Evolutionary conservation across 2,113 vertebrate genomes (phyloP).

Genomic region (Oncorhynchus nerka): DNA sequence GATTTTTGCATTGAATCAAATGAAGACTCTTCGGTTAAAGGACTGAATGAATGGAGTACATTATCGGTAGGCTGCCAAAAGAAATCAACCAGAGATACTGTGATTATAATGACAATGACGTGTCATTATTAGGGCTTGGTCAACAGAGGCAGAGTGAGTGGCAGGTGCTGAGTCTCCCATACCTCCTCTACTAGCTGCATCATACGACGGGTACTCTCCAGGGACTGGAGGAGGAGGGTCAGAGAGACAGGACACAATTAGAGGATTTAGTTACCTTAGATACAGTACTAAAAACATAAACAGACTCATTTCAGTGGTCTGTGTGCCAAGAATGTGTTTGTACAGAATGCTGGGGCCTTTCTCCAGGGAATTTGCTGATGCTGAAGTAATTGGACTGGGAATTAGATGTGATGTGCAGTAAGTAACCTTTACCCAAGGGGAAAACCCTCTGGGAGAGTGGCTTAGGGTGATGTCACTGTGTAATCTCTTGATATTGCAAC

Average conservation of each 20-base stretch:
- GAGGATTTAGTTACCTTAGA: neutral
- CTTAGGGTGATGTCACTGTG: no score
- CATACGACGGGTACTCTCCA: constrained; percentile 62
- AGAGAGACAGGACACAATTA: neutral
- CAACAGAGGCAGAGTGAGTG: neutral
- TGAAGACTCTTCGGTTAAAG: neutral
- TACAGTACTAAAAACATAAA: neutral
- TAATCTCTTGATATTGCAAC: no score
- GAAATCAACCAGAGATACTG: neutral
- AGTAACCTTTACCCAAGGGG: neutral
- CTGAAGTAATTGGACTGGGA: neutral
- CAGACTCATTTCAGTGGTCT: neutral
- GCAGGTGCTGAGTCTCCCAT: neutral
- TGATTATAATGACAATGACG: neutral
- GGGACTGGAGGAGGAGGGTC: constrained; percentile 35
- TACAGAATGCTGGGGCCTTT: neutral
- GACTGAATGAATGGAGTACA: neutral
- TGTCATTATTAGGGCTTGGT: neutral
- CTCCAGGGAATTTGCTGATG: neutral
- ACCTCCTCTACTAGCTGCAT: constrained; percentile 63
- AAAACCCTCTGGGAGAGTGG: no score
- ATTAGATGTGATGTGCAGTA: neutral
- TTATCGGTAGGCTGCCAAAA: neutral
- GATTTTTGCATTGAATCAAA: neutral
- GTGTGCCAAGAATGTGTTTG: neutral